Evolutionary conservation across 2,113 vertebrate genomes (phyloP).

Genomic region (Urocynchramus pylzowi): DNA sequence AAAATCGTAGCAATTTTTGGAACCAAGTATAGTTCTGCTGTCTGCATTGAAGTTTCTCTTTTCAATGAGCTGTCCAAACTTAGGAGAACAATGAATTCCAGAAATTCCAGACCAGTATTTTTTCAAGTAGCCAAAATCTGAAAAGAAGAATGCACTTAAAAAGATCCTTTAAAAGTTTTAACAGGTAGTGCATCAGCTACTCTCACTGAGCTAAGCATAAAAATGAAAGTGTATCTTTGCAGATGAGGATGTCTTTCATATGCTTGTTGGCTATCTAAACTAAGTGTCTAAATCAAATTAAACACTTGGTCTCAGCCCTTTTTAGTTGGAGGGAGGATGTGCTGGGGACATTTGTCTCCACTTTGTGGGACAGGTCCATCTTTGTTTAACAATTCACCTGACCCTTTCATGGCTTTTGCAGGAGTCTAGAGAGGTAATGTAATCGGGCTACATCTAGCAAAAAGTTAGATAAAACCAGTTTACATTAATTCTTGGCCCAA

Average conservation of each 20-base stretch:
- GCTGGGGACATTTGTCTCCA: neutral
- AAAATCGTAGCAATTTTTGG: neutral
- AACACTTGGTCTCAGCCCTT: accelerated
- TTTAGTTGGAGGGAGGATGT: neutral
- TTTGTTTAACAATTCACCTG: neutral
- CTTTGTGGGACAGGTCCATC: too few species aligned
- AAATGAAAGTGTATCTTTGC: neutral
- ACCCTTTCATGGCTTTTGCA: neutral
- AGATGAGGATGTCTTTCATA: neutral
- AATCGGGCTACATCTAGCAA: neutral
- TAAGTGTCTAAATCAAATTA: neutral
- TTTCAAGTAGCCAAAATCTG: neutral
- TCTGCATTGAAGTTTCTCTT: neutral
- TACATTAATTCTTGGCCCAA: neutral
- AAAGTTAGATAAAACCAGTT: neutral
- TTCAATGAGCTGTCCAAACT: neutral
- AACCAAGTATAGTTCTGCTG: neutral
- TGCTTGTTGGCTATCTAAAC: neutral
- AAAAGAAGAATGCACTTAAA: neutral
- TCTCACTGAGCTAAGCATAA: neutral
- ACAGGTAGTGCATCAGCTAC: neutral
- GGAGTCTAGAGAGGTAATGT: neutral
- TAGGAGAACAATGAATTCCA: neutral
- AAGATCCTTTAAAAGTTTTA: neutral
- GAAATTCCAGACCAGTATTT: neutral